A percentile compares a stretch with the other conserved stretches of the same genome.
These are phyloP conservation scores for Caenorhabditis zanzibari DNA, from an alignment of 2,888 invertebrate genomes.

Conservation along the genomic window DNA sequence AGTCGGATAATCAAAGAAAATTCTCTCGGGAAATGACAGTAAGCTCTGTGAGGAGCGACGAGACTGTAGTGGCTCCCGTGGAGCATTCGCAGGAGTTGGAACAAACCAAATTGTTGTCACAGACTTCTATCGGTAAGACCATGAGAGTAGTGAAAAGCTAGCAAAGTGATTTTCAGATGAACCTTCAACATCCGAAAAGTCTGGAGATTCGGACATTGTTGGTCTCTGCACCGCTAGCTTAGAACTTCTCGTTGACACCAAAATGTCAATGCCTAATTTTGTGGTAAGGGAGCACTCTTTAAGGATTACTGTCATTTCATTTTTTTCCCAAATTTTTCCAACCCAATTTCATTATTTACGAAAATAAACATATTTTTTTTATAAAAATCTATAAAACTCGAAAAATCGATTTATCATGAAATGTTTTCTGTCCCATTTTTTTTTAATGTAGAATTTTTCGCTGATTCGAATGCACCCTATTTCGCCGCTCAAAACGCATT, in stretches of 20 bases:
- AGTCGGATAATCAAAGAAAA: neutral
- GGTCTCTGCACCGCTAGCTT: slow-evolving; percentile 68
- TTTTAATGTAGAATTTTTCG: too few species aligned
- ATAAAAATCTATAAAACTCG: too few species aligned
- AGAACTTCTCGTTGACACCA: slow-evolving; percentile 68
- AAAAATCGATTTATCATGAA: too few species aligned
- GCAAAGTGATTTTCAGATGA: slow-evolving; percentile 58
- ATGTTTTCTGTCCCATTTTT: too few species aligned
- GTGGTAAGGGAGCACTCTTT: slow-evolving; percentile 42
- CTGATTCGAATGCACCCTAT: too few species aligned
- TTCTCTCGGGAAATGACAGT: slow-evolving; percentile 55
- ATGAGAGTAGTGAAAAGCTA: too few species aligned
- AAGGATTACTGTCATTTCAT: too few species aligned
- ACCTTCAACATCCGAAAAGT: slow-evolving; percentile 22
- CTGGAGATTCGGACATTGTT: slow-evolving; percentile 64
- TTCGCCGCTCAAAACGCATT: too few species aligned
- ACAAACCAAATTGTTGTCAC: slow-evolving; percentile 47
- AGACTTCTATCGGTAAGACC: slow-evolving; percentile 34
- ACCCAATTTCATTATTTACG: too few species aligned
- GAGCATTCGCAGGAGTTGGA: slow-evolving; percentile 38
- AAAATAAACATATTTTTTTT: too few species aligned
- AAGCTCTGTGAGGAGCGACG: slow-evolving; percentile 31
- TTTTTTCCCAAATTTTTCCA: too few species aligned
- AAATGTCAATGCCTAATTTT: slow-evolving; percentile 62
- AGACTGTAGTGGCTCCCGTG: slow-evolving; percentile 41